These are phyloP conservation scores for Cryptocephalus primarius DNA, from an alignment of 2,888 invertebrate species.

Conservation along the genomic window DNA sequence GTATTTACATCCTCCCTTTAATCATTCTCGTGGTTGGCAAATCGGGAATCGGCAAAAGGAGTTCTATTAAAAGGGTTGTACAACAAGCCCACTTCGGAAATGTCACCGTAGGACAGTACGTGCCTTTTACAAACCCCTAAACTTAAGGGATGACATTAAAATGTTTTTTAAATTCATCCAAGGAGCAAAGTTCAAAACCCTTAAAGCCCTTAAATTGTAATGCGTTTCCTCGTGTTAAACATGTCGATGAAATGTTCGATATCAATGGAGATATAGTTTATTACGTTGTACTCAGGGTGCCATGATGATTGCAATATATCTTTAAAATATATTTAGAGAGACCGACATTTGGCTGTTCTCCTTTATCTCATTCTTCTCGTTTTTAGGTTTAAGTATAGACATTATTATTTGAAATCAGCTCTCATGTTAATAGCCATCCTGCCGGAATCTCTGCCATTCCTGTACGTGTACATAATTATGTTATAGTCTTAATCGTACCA, in stretches of 20 bases:
- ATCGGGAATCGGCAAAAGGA: no score
- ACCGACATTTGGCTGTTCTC: slow-evolving; percentile 9
- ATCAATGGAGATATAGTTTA: neutral
- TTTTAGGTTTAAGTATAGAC: neutral
- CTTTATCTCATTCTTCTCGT: slow-evolving; percentile 4
- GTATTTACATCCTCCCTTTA: no score
- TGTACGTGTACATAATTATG: slow-evolving; percentile 23
- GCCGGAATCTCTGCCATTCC: slow-evolving; percentile 16
- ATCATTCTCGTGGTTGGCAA: no score
- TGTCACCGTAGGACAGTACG: no score
- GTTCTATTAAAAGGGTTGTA: no score
- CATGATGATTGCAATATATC: slow-evolving; percentile 23
- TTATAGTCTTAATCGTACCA: slow-evolving; percentile 19
- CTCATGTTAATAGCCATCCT: slow-evolving; percentile 3
- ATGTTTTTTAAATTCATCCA: neutral
- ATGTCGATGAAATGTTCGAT: neutral
- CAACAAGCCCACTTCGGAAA: no score
- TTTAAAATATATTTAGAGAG: slow-evolving; percentile 26
- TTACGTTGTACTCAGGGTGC: slow-evolving; percentile 36
- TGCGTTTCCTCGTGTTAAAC: neutral
- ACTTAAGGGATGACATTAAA: no score
- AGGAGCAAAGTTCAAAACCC: neutral
- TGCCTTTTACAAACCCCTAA: no score
- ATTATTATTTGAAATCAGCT: slow-evolving; percentile 1
- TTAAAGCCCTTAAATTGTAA: neutral